These are phyloP conservation scores for Malurus melanocephalus DNA, from an alignment of 2,113 vertebrate genomes.

Conservation along the genomic window DNA sequence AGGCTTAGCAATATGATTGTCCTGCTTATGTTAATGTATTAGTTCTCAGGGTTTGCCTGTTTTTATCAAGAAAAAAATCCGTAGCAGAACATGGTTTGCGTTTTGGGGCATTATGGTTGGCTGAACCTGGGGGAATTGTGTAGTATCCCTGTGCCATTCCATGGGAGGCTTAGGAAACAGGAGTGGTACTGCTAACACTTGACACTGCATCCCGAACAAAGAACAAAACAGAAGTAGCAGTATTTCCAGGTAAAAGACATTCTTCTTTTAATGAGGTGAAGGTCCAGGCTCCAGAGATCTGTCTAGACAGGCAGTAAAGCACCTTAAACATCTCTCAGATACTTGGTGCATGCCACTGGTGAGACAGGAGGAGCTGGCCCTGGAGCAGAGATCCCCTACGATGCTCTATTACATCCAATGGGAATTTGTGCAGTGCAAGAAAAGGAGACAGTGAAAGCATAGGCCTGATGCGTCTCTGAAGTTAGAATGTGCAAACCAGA, in stretches of 20 bases:
- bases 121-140: neutral
- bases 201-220: neutral
- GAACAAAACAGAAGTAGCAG: neutral
- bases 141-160: neutral
- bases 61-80: neutral
- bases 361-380: neutral
- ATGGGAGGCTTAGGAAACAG: neutral
- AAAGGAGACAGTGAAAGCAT: neutral
- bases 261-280: neutral
- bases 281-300: neutral
- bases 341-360: fast-evolving
- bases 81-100: neutral
- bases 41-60: neutral
- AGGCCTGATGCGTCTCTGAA: neutral
- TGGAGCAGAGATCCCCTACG: neutral
- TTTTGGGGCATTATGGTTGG: neutral
- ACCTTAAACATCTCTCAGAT: neutral
- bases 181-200: neutral
- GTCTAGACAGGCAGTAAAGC: neutral
- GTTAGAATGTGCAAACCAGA: neutral
- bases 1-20: neutral
- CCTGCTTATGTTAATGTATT: neutral
- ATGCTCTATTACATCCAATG: neutral
- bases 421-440: neutral
- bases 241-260: neutral